Conservation (phyloP, 2,797 vertebrate genomes). For the Tenualosa ilisha region DNA sequence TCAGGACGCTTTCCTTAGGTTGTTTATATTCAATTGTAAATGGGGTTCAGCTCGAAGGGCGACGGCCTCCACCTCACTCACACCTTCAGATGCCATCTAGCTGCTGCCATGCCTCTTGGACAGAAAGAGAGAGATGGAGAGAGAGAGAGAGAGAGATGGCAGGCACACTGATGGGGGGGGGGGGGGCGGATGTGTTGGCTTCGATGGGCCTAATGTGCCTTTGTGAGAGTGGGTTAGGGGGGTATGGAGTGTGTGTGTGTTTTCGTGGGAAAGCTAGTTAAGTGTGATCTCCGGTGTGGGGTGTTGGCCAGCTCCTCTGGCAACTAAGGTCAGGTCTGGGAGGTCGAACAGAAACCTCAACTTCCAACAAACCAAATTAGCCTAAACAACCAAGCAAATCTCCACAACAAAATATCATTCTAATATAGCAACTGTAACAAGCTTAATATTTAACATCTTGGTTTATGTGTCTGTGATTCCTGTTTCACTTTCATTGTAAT, state of each 20-base stretch:
- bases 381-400: neutral
- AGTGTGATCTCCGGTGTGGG: neutral
- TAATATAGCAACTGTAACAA: neutral
- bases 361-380: neutral
- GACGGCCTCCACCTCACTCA: neutral
- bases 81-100: slow-evolving; percentile 14
- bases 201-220: neutral
- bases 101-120: neutral
- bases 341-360: neutral
- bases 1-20: neutral
- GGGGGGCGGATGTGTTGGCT: neutral
- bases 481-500: slow-evolving; percentile 11
- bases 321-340: neutral
- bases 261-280: slow-evolving; percentile 2
- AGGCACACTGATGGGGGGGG: neutral
- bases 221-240: neutral
- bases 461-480: neutral
- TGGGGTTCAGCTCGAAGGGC: neutral
- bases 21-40: slow-evolving; percentile 16
- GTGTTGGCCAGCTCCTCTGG: neutral
- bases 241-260: neutral
- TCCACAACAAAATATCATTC: neutral
- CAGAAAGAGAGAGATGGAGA: neutral
- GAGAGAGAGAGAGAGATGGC: neutral
- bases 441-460: neutral